These are phyloP conservation scores for Anthopleura sola DNA, from an alignment of 64 coral and sea anemone species.

Conservation along the genomic window DNA sequence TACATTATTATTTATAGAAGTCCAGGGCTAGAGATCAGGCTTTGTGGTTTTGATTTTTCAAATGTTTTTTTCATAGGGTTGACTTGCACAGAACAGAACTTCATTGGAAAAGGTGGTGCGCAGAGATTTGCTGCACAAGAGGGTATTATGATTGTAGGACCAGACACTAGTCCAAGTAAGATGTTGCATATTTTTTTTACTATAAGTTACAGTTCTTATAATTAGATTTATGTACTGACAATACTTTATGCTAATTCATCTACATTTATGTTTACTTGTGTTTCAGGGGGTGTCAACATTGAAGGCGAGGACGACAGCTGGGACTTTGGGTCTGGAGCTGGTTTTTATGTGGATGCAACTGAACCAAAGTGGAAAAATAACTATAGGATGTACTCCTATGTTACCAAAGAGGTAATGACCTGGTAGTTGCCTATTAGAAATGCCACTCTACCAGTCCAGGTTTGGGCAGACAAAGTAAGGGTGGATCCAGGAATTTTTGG, in stretches of 20 bases:
- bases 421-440: background rate
- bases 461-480: background rate
- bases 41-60: background rate
- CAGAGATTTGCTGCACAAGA: conserved; percentile 75
- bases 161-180: conserved; percentile 95
- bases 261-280: background rate
- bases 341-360: conserved; percentile 95
- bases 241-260: background rate
- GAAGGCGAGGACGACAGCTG: conserved; percentile 92
- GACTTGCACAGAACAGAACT: conserved; percentile 96
- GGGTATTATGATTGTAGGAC: conserved; percentile 86
- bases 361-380: conserved; percentile 95
- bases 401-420: conserved; percentile 88
- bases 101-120: conserved; percentile 76
- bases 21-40: too few species aligned
- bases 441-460: background rate
- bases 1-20: too few species aligned
- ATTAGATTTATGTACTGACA: background rate
- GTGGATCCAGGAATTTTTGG: too few species aligned
- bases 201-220: too few species aligned
- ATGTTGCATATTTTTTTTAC: background rate
- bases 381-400: conserved; percentile 95
- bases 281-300: conserved; percentile 80
- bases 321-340: conserved; percentile 98
- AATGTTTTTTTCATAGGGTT: conserved; percentile 47